A percentile compares a stretch with the other conserved stretches of the same genome.
phyloP scores from a whole-genome alignment of 2,113 vertebrate species.

The Acinonyx jubatus region DNA sequence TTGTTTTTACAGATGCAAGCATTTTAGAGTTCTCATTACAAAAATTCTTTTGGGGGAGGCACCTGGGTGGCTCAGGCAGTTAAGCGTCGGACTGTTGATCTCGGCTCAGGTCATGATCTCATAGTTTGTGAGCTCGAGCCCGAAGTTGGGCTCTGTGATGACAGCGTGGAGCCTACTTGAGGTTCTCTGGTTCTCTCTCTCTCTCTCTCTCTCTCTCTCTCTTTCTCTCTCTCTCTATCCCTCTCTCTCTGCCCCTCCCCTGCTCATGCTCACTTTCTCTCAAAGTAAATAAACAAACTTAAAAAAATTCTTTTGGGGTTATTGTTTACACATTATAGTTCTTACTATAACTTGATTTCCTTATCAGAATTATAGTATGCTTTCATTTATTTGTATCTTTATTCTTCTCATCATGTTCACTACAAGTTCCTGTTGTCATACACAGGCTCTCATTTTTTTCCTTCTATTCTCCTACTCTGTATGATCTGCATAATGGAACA shows the following conservation, averaged over 20 bases:
- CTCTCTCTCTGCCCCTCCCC: no score
- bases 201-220: no score
- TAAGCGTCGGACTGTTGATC: no score
- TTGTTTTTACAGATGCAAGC: not conserved
- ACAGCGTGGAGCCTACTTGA: no score
- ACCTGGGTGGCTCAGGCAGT: no score
- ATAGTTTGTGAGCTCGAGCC: no score
- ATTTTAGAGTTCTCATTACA: not conserved
- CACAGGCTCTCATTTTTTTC: not conserved
- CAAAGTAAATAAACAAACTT: no score
- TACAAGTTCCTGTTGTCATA: not conserved
- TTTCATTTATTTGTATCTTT: not conserved
- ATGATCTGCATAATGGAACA: not conserved
- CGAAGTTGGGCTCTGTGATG: no score
- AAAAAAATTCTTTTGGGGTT: not conserved
- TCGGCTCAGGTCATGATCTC: no score
- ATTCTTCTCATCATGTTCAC: not conserved
- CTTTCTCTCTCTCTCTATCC: no score
- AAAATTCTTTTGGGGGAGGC: not conserved
- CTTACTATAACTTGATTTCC: not conserved
- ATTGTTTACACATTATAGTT: not conserved
- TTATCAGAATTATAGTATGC: not conserved
- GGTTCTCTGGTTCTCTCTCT: no score
- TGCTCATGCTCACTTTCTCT: no score
- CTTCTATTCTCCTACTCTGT: not conserved